phyloP scores from a whole-genome alignment of 2,113 vertebrate genomes.

The Hyperopisus bebe region DNA sequence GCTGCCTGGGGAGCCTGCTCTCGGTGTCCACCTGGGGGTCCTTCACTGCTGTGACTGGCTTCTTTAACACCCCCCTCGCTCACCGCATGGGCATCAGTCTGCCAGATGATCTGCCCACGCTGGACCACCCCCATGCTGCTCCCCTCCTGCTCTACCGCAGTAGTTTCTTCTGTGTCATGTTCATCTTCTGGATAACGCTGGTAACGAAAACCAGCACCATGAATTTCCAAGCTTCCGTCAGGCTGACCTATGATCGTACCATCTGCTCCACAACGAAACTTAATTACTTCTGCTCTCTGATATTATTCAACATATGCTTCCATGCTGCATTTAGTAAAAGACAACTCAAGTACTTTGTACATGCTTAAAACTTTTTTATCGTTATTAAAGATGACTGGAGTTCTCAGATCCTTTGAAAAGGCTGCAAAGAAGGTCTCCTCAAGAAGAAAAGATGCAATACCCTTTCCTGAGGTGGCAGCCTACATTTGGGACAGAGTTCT shows the following conservation, averaged over 20 bases:
- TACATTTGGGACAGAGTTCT: conserved; percentile 34
- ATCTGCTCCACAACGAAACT: background rate
- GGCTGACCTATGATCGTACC: background rate
- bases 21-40: conserved; percentile 23
- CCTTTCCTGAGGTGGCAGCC: conserved; percentile 40
- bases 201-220: conserved; percentile 40
- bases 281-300: background rate
- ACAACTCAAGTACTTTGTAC: background rate
- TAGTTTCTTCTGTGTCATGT: conserved; percentile 27
- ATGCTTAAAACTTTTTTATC: background rate
- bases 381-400: conserved; percentile 39
- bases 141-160: conserved; percentile 15
- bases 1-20: conserved; percentile 40
- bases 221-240: background rate
- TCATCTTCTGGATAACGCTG: conserved; percentile 42
- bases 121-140: background rate
- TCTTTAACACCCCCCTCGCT: conserved; percentile 33
- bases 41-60: conserved; percentile 27
- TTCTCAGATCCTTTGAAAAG: conserved; percentile 42
- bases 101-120: background rate
- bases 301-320: background rate
- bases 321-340: background rate
- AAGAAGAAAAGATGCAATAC: conserved; percentile 37
- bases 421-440: conserved; percentile 38
- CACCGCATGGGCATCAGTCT: conserved; percentile 20